phyloP scores from a whole-genome alignment of 2,888 invertebrate species.

The Oscheius sp. region DNA sequence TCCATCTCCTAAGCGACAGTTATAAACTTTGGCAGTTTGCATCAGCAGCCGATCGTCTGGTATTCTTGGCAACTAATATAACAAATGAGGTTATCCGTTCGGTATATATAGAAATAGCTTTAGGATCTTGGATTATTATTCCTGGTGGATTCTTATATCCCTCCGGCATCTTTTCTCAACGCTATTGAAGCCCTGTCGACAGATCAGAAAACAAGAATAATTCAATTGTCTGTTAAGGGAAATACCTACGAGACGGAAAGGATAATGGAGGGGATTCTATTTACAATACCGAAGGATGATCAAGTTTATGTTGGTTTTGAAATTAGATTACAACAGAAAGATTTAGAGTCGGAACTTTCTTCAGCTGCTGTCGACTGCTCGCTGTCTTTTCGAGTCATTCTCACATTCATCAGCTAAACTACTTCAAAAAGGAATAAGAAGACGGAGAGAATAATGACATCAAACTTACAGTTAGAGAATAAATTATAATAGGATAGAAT shows the following conservation, averaged over 20 bases:
- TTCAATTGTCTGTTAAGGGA: conserved; percentile 15
- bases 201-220: not conserved
- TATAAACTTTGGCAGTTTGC: conserved; percentile 12
- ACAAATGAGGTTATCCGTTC: not conserved
- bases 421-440: no score
- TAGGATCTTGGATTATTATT: conserved; percentile 13
- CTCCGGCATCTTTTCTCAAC: conserved; percentile 12
- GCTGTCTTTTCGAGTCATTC: conserved; percentile 4
- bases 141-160: conserved; percentile 12
- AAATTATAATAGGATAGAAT: no score
- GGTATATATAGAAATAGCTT: not conserved
- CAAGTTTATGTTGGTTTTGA: conserved; percentile 11
- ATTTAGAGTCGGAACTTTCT: conserved; percentile 20
- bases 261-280: conserved; percentile 12
- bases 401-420: not conserved
- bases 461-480: no score
- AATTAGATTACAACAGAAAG: not conserved
- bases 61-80: conserved; percentile 1
- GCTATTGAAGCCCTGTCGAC: conserved; percentile 2
- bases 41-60: conserved; percentile 3
- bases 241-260: conserved; percentile 5
- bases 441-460: no score
- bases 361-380: not conserved
- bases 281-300: conserved; percentile 12
- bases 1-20: not conserved